Conservation (phyloP, 1,140 invertebrate species). For the Cardiocondyla obscurior region DNA sequence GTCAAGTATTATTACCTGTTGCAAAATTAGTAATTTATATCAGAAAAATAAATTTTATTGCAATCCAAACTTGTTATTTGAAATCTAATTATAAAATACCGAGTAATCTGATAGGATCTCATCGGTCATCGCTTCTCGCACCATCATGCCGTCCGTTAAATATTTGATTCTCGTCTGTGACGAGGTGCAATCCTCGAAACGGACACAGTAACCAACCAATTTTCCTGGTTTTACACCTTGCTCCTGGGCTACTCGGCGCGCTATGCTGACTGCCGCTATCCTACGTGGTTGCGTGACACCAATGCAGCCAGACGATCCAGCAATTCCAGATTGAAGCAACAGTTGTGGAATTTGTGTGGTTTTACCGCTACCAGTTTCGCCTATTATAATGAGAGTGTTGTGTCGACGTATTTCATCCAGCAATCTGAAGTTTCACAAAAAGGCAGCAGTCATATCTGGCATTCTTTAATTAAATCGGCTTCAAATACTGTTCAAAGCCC, state of each 20-base stretch:
- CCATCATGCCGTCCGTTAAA: conserved; percentile 97
- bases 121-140: conserved; percentile 93
- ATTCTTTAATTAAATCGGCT: background rate
- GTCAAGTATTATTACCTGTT: conserved; percentile 93
- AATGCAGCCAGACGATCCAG: conserved; percentile 87
- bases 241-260: conserved; percentile 93
- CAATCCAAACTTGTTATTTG: background rate
- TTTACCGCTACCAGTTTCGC: conserved; percentile 96
- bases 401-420: conserved; percentile 84
- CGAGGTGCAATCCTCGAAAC: conserved; percentile 95
- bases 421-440: conserved; percentile 80
- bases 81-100: conserved; percentile 45
- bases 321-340: conserved; percentile 80
- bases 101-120: conserved; percentile 90
- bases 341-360: conserved; percentile 96
- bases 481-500: too few relatives aligned
- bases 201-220: conserved; percentile 94
- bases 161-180: conserved; percentile 92
- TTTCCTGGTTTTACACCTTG: conserved; percentile 87
- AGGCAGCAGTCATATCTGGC: background rate
- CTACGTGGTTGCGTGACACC: conserved; percentile 95
- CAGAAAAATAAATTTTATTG: background rate
- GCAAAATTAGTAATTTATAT: background rate
- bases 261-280: conserved; percentile 96
- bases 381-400: conserved; percentile 90